Evolutionary conservation across 2,797 vertebrate species (phyloP), one percentile per base, ranked within the genome.

Genomic region (Podarcis siculus): DNA sequence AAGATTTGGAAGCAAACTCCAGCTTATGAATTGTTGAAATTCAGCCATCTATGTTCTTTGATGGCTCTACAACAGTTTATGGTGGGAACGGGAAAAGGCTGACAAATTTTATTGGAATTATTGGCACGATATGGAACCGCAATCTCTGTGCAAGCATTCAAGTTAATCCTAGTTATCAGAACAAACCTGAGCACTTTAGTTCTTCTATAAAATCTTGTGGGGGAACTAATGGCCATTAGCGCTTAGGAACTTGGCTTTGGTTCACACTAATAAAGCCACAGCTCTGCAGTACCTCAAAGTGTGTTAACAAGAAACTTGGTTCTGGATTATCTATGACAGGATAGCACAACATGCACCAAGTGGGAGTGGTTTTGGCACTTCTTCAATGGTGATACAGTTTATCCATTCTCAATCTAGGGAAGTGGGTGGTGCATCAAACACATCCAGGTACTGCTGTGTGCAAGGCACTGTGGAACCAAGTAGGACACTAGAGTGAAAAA

Each of bases 1-100:
- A 69, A 79, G 32, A 8, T 8, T 72, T 35, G 15, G 77, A 80
- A 72, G 71, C 32, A 39, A 49, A 71, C 64, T 71, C 42, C 13
- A 71, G 45, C 79, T 86, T 86, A 72, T 80, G n/a, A 37, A 72
- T 80, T 58, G 45, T 37, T 86, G 85, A 86, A 80, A 80, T 71
- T 58, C 23, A 72, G 42, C 42, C n/a, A 79, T 79, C 49, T 25
- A 12, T 71, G 32, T 80, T 49, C 64, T 58, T 79, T 86, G n/a
- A 79, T 35, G 23, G n/a, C 19, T 72, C 25, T 39, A 78, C 75
- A 72, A 37, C 42, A 58, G 61, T 86, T 79, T 86, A 79, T 49
- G 66, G 30, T 55, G 75, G 85, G 35, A 71, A 58, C 2, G 49
- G 23, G 7, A 55, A 69, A 86, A 71, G 7, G 32, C 35, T 23